Evolutionary conservation across 2,113 vertebrate genomes (phyloP), one percentile per base, ranked within the genome.

Genomic region (Cynopterus brachyotis): DNA sequence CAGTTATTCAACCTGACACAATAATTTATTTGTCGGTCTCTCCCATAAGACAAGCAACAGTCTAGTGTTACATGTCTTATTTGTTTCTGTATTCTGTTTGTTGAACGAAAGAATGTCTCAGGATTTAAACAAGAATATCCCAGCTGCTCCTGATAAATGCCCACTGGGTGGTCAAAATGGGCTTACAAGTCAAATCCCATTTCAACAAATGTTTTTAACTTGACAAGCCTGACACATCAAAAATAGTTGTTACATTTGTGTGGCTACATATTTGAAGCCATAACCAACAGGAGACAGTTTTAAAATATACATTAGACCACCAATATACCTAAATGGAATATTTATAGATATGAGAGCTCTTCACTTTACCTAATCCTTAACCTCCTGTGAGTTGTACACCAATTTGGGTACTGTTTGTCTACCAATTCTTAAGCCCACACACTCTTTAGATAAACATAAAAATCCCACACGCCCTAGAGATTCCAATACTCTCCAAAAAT

Each of bases 351-450:
- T 67, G 69, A 9, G 60, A 86, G 59, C 37, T 79, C 75, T 93
- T 97, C 60, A 82, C 57, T 94, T 67, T 86, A 55, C 53, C 79
- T n/a, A 59, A 64, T 90, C 80, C 37, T 96, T 93, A 95, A 93
- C 50, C 22, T 92, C 75, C 60, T 92, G 17, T 66, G 89, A 35
- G 60, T 91, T 73, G 95, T 3, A 79, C 40, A 89, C 24, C 40
- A 40, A 55, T 85, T 73, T 78, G 20, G 7, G 8, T 76, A 93
- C 50, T 69, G 42, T 80, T 59, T 62, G 22, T 76, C 88, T 76
- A 84, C 20, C 32, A 67, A 91, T 84, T 96, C 94, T 82, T 96
- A 97, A 95, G 86, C 20, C 62, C 75, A 93, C 35, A 79, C 11
- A 50, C 59, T 35, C 12, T 91, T 89, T 66, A 70, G 42, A 62